Conservation (phyloP, 2,888 invertebrate genomes). For the Rutpela maculata region DNA sequence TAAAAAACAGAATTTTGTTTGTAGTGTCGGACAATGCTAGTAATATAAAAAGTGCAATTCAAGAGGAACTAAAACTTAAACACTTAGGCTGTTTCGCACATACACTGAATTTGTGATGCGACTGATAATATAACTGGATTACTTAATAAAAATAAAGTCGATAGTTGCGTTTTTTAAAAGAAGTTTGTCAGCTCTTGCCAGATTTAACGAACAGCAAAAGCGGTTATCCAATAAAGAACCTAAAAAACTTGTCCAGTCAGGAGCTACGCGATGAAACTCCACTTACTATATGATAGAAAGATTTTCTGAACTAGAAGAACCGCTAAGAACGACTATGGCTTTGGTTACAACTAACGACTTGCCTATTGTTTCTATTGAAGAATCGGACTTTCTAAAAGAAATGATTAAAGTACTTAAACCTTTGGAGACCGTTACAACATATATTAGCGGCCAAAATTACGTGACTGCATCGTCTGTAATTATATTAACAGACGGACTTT, state of each 20-base stretch:
- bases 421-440: constrained; percentile 54
- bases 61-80: constrained; percentile 39
- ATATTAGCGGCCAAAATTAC: constrained; percentile 53
- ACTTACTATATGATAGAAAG: constrained; percentile 55
- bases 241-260: constrained; percentile 46
- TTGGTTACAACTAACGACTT: constrained; percentile 1
- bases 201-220: constrained; percentile 32
- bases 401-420: constrained; percentile 54
- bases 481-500: constrained; percentile 41
- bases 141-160: constrained; percentile 50
- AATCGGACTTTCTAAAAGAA: constrained; percentile 53
- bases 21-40: constrained; percentile 60
- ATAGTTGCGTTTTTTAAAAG: constrained; percentile 59
- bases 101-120: constrained; percentile 54
- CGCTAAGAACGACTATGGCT: constrained; percentile 49
- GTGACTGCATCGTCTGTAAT: constrained; percentile 51
- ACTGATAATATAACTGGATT: constrained; percentile 30
- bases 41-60: constrained; percentile 58
- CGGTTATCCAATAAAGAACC: constrained; percentile 19
- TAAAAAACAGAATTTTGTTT: constrained; percentile 58
- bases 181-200: constrained; percentile 45
- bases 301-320: constrained; percentile 45
- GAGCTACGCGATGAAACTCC: constrained; percentile 55
- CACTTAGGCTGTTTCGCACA: constrained; percentile 59
- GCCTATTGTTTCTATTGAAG: constrained; percentile 46